Evolutionary conservation across 1,140 invertebrate genomes (phyloP).

Genomic region (Ladona fulva): DNA sequence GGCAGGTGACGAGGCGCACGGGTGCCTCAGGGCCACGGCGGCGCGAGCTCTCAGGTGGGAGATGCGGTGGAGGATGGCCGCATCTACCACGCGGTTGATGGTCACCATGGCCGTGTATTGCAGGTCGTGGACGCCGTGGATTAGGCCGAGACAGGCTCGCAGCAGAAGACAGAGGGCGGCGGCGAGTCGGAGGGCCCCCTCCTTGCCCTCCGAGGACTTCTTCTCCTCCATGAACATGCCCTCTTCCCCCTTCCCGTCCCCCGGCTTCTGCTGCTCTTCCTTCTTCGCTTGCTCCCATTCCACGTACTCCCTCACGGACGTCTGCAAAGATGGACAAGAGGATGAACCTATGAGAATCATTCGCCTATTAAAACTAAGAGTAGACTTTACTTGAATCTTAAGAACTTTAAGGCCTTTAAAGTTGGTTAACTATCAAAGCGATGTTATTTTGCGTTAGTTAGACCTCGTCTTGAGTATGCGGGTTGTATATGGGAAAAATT

Average conservation of each 20-base stretch:
- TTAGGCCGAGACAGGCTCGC: constrained; percentile 40
- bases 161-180: constrained; percentile 42
- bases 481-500: no score
- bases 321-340: not conserved
- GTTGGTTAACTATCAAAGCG: no score
- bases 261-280: not conserved
- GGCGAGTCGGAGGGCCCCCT: constrained; percentile 34
- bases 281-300: not conserved
- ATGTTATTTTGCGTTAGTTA: no score
- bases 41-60: constrained; percentile 28
- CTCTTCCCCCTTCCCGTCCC: not conserved
- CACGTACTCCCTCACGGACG: not conserved
- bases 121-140: constrained; percentile 47
- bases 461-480: no score
- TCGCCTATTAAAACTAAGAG: not conserved
- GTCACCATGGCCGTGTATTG: constrained; percentile 50
- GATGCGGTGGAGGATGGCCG: constrained; percentile 36
- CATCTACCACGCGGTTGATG: constrained; percentile 51
- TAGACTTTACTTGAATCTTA: no score
- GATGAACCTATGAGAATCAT: not conserved
- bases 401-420: no score
- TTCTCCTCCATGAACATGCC: not conserved
- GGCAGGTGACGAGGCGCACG: constrained; percentile 20
- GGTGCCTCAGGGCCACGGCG: constrained; percentile 28
- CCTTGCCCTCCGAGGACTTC: constrained; percentile 16